These are phyloP conservation scores for Dasyprocta punctata DNA, from an alignment of 2,113 vertebrate genomes.

Conservation along the genomic window DNA sequence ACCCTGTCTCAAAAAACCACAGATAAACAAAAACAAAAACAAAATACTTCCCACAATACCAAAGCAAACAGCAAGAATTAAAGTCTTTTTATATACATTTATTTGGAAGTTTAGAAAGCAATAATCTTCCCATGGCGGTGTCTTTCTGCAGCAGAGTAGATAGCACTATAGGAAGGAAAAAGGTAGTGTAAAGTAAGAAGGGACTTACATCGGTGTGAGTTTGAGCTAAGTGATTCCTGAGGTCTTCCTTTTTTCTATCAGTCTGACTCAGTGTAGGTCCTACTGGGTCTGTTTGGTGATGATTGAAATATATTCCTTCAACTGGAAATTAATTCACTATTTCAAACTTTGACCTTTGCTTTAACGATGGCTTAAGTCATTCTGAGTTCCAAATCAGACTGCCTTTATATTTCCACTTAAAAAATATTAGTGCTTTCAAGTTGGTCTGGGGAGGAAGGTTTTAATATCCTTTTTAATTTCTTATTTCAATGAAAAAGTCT, in stretches of 20 bases:
- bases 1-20: background rate
- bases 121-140: background rate
- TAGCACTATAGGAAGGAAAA: background rate
- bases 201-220: background rate
- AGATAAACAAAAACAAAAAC: background rate
- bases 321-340: constrained; percentile 43
- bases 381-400: background rate
- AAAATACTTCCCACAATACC: background rate
- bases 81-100: background rate
- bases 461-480: background rate
- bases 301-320: constrained; percentile 1
- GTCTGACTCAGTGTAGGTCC: background rate
- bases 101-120: background rate
- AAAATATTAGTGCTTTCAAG: constrained; percentile 12
- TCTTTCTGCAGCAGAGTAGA: constrained; percentile 1
- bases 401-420: background rate
- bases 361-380: background rate
- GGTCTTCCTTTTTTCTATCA: background rate
- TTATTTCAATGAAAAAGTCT: background rate
- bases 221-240: background rate
- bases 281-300: background rate
- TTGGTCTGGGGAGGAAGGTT: background rate
- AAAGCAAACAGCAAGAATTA: background rate
- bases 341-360: constrained; percentile 44
- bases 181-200: background rate